Percentiles rank a stretch among this genome's conserved stretches.
phyloP scores from a whole-genome alignment of 1,140 invertebrate species.

The Olivierus martensii region DNA sequence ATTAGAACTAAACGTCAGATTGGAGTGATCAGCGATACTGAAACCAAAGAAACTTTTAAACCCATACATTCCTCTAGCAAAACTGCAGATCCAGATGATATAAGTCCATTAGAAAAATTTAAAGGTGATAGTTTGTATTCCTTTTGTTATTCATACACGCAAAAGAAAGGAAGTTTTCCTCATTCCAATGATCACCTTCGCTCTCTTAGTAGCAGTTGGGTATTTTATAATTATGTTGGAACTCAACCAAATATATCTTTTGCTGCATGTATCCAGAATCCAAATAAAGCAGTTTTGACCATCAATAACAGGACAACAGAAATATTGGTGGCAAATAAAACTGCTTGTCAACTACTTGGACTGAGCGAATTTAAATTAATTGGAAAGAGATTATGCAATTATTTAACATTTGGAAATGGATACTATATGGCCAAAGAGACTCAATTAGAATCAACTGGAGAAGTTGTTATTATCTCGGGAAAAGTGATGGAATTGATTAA shows the following conservation, averaged over 20 bases:
- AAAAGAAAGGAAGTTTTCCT: slow-evolving; percentile 9
- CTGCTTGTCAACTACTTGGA: slow-evolving; percentile 40
- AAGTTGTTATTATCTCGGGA: slow-evolving; percentile 42
- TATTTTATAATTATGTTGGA: slow-evolving; percentile 26
- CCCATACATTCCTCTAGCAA: too few species aligned
- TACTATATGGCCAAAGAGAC: slow-evolving; percentile 39
- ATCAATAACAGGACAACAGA: slow-evolving; percentile 30
- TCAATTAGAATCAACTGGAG: slow-evolving; percentile 37
- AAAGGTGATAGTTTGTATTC: slow-evolving; percentile 9
- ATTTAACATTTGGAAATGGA: slow-evolving; percentile 39
- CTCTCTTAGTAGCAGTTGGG: slow-evolving; percentile 25
- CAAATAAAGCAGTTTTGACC: slow-evolving; percentile 31
- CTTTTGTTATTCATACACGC: too few species aligned
- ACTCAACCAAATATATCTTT: slow-evolving; percentile 10
- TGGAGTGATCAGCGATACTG: too few species aligned
- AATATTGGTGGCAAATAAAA: slow-evolving; percentile 45
- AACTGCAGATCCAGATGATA: too few species aligned
- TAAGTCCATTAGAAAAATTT: slow-evolving; percentile 14
- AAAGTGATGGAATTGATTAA: slow-evolving; percentile 42
- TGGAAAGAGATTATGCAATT: slow-evolving; percentile 38
- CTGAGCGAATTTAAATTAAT: slow-evolving; percentile 39
- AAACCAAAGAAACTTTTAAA: too few species aligned
- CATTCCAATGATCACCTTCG: slow-evolving; percentile 8
- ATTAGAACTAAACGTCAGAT: too few species aligned
- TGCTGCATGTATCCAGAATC: slow-evolving; percentile 24